These are phyloP conservation scores for Sisyra terminalis DNA, from an alignment of 2,888 invertebrate species.

Conservation along the genomic window DNA sequence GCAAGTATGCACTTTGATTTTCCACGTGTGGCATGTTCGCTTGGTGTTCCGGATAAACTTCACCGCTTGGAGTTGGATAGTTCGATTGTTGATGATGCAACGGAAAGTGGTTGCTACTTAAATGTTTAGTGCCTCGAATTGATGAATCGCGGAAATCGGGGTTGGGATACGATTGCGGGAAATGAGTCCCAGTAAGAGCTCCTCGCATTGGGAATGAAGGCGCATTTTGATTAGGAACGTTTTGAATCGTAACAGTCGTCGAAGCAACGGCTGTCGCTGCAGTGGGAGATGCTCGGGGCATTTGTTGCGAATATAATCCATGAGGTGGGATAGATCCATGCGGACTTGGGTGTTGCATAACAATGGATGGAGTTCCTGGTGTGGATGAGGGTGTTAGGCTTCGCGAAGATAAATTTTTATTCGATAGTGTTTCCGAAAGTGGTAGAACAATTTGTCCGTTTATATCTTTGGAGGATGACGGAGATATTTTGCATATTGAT, in stretches of 20 bases:
- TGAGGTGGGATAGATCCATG: conserved; percentile 27
- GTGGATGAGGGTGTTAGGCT: conserved; percentile 45
- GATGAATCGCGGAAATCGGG: conserved; percentile 14
- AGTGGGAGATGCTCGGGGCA: conserved; percentile 49
- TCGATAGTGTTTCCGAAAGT: conserved; percentile 33
- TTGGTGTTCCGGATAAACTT: conserved; percentile 3
- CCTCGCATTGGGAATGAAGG: conserved; percentile 36
- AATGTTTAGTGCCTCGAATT: conserved; percentile 17
- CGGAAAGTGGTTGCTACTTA: conserved; percentile 20
- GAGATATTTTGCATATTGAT: conserved; percentile 35
- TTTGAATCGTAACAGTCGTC: conserved; percentile 33
- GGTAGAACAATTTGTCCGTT: conserved; percentile 23
- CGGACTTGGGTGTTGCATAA: conserved; percentile 41
- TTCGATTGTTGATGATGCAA: conserved; percentile 17
- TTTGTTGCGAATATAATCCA: conserved; percentile 38
- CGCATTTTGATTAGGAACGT: conserved; percentile 39
- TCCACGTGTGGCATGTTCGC: neutral
- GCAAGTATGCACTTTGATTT: neutral
- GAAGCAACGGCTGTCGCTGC: conserved; percentile 43
- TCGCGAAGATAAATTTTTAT: conserved; percentile 38
- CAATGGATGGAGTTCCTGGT: conserved; percentile 41
- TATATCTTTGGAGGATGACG: conserved; percentile 14
- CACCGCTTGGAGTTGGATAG: conserved; percentile 7
- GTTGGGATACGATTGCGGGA: conserved; percentile 15
- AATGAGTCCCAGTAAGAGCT: conserved; percentile 22